Base-by-base conservation (phyloP, 2,888 invertebrate genomes). In the Parnassius orleans region DNA sequence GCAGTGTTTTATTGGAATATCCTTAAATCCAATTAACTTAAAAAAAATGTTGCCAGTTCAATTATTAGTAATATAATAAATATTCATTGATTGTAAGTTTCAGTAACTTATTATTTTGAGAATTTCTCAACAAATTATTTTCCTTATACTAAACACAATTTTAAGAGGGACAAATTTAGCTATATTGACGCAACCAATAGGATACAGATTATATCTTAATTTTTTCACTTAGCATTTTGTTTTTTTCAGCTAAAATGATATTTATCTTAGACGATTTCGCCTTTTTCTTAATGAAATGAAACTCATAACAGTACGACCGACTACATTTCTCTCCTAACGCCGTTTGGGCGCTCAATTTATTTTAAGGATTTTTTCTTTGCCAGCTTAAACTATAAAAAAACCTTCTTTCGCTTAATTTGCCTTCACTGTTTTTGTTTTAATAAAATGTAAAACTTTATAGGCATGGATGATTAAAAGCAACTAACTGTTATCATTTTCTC, bases 261-360 rank as follows among this genome's bases (percentile, higher is more conserved):
- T 44, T 57, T 56, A 63, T 63, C 63, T 63, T 55, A 55, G 60
- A 63, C 56, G 47, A 52, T 60, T 60, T 55, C 55, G 59, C 33
- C 51, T 59, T 63, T 63, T 63, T 59, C 54, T 63, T 63, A 59
- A 63, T 63, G 56, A 72, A 74, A 74, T 72, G 70, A 72, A 74
- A 71, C 71, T 68, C 69, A 71, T 72, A 74, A 72, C 69, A 69
- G 72, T 63, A 67, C 67, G 65, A 69, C 69, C 71, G 68, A 69
- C 69, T 72, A 72, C 71, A 72, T 72, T 72, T 72, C 66, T 65
- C 68, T 69, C 69, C 66, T 68, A 70, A 69, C 68, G 68, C 71
- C 69, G 68, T 70, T 68, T 70, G 68, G 67, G 69, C 69, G 60
- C 61, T 58, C 63, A 63, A 61, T 65, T 63, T 65, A 64, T 66